Percentiles rank a stretch among this genome's conserved stretches.
Evolutionary conservation across 1,140 invertebrate species (phyloP).

Genomic region (Centruroides sculpturatus): DNA sequence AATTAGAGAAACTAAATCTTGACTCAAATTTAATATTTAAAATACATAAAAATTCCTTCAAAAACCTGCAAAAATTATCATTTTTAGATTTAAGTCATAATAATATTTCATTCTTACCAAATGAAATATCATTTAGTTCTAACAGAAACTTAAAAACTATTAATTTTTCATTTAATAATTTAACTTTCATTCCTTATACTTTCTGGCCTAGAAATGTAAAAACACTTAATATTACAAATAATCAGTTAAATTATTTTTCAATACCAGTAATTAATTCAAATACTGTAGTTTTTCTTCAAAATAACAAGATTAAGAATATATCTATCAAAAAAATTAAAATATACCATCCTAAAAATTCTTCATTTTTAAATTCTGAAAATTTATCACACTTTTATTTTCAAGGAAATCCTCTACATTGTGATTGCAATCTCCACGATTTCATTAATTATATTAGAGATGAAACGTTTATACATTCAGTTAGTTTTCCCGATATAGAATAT

Average conservation of each 20-base stretch:
- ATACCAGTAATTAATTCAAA: slow-evolving; percentile 16
- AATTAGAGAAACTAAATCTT: slow-evolving; percentile 5
- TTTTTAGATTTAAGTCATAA: too few species aligned
- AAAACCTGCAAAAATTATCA: too few species aligned
- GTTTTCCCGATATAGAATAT: slow-evolving; percentile 18
- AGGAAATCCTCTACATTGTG: slow-evolving; percentile 47
- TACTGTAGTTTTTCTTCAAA: neutral
- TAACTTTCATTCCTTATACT: slow-evolving; percentile 6
- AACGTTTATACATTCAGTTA: neutral
- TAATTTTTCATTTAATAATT: slow-evolving; percentile 8
- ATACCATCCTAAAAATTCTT: neutral
- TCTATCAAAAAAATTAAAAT: slow-evolving; percentile 3
- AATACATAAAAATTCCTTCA: too few species aligned
- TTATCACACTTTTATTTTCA: slow-evolving; percentile 20
- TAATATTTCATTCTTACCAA: too few species aligned
- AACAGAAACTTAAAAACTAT: neutral
- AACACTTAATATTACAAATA: slow-evolving; percentile 15
- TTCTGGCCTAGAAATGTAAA: slow-evolving; percentile 14
- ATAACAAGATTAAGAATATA: slow-evolving; percentile 14
- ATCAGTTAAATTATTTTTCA: slow-evolving; percentile 12
- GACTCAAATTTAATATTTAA: too few species aligned
- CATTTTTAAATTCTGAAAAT: slow-evolving; percentile 1
- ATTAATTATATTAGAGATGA: slow-evolving; percentile 1
- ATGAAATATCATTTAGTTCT: too few species aligned
- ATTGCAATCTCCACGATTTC: slow-evolving; percentile 33